phyloP scores from a whole-genome alignment of 2,113 vertebrate genomes.

The Mobula hypostoma region DNA sequence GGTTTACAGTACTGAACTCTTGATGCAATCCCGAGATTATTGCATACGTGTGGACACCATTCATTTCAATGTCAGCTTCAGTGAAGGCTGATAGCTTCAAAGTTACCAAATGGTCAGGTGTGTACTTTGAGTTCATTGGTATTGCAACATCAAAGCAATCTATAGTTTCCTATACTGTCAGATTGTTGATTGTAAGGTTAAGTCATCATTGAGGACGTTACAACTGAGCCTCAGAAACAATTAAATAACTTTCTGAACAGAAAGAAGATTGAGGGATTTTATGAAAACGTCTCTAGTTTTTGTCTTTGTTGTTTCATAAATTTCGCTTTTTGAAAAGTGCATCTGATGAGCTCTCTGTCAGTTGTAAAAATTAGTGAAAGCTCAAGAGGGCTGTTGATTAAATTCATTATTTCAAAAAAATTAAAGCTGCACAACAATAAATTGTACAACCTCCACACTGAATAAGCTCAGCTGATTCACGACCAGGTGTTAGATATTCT shows the following conservation, averaged over 20 bases:
- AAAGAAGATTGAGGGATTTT: neutral
- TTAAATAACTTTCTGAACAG: neutral
- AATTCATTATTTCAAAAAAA: neutral
- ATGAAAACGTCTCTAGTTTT: neutral
- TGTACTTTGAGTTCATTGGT: neutral
- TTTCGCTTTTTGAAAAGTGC: neutral
- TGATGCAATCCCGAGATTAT: too few species aligned
- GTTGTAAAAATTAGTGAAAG: neutral
- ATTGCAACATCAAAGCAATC: neutral
- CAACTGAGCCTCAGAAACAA: neutral
- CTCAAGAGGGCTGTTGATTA: neutral
- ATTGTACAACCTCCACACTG: neutral
- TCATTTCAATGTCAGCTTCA: neutral
- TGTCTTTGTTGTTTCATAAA: neutral
- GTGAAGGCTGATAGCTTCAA: too few species aligned
- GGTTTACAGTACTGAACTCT: too few species aligned
- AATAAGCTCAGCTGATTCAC: neutral
- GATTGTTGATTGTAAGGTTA: neutral
- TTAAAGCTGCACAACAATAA: neutral
- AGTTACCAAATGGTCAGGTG: too few species aligned
- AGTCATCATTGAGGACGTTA: neutral
- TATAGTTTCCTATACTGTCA: neutral
- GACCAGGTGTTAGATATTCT: constrained; percentile 1
- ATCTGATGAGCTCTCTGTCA: neutral
- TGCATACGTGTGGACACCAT: neutral